Conservation (phyloP, 2,888 invertebrate genomes). For the Acrocyrtus sp. region DNA sequence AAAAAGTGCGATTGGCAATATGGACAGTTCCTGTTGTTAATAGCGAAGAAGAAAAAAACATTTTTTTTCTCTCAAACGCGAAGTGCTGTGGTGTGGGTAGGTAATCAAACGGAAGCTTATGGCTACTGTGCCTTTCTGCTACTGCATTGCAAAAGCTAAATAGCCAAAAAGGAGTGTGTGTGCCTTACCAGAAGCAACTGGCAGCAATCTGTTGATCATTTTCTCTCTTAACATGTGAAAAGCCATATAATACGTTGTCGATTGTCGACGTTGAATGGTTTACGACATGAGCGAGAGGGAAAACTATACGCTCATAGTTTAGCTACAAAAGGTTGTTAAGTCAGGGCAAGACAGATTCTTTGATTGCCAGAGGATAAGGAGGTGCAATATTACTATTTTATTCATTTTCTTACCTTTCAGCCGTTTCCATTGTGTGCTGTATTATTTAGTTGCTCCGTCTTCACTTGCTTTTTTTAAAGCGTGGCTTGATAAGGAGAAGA, state of each 20-base stretch:
- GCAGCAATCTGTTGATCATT: conserved; percentile 46
- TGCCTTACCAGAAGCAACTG: neutral
- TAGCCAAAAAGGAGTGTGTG: neutral
- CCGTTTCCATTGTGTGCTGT: no score
- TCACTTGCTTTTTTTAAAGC: conserved; percentile 6
- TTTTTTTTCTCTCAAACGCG: no score
- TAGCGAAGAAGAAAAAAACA: no score
- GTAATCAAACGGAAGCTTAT: conserved; percentile 52
- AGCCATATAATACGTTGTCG: no score
- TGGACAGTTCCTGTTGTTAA: no score
- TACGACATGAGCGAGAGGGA: no score
- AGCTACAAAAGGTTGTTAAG: conserved; percentile 41
- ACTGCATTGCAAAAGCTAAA: conserved; percentile 21
- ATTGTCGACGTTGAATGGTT: no score
- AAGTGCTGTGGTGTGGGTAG: no score
- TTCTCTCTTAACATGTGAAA: conserved; percentile 20
- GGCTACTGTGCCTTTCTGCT: conserved; percentile 44
- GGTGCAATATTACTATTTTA: conserved; percentile 50
- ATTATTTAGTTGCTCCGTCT: conserved; percentile 6
- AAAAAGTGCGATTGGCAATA: no score
- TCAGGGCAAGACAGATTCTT: conserved; percentile 9
- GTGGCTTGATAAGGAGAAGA: neutral
- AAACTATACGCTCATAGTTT: no score
- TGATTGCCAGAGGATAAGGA: conserved; percentile 46
- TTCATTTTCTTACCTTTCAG: no score